Base-by-base conservation (phyloP, 2,888 invertebrate genomes). In the Octonoba sinensis region DNA sequence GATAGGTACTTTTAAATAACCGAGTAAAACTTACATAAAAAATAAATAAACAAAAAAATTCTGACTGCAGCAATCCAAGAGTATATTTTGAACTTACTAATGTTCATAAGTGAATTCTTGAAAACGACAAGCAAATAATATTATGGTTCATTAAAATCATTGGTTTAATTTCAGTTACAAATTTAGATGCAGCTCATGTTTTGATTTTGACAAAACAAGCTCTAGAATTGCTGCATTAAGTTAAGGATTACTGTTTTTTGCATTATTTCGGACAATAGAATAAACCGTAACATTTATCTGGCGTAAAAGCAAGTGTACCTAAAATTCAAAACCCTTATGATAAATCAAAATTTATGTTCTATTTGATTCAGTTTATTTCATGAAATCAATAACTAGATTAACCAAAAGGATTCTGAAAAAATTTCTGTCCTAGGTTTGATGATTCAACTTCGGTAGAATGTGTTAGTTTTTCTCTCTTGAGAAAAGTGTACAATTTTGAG, bases 381-480 rank as follows among this genome's bases (percentile, higher is more conserved):
- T 73, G 6, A 73, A 64, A 24, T 65, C 27, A 64, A 73, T 20
- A 73, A 65, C 22, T 73, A 22, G 72, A 46, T 72, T 8, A 72
- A 46, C 18, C 49, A 47, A 11, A 36, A 36, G 36, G 36, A 36
- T 8, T 3, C 36, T 36, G 36, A 36, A 36, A 36, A 36, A 11
- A 36, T 11, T 36, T 36, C 8, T 36, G 8, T 36, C 36, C 36
- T 11, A 36, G 11, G 1, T 36, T 36, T 36, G 36, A 36, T 6
- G 36, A 36, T 11, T 36, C 11, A 6, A 36, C 36, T 36, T 4
- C 3, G 11, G 11, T 11, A 11, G 8, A 36, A 36, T 8, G 8
- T 36, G 36, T 8, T 11, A 36, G 36, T 11, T 36, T 36, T 36
- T 36, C 36, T 8, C 36, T 36, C 36, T 36, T 36, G 8, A 36